phyloP scores from a whole-genome alignment of 2,113 vertebrate genomes.

The Podarcis cretensis region DNA sequence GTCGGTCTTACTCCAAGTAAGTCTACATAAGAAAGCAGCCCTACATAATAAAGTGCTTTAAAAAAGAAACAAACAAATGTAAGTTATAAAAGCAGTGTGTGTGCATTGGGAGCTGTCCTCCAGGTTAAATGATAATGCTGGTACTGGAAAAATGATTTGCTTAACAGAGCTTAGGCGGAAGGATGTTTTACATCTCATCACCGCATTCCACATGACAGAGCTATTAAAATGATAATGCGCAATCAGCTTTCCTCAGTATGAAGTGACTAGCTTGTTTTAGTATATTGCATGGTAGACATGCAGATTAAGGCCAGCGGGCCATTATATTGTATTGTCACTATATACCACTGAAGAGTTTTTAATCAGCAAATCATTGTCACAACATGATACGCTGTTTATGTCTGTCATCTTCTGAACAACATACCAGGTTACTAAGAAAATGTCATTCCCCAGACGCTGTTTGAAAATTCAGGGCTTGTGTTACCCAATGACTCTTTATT shows the following conservation, averaged over 20 bases:
- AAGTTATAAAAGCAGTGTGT: background rate
- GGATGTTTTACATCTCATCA: background rate
- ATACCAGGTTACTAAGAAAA: slow-evolving; percentile 11
- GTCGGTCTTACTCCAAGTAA: background rate
- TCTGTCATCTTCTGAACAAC: slow-evolving; percentile 45
- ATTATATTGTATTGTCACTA: background rate
- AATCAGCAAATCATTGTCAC: slow-evolving; percentile 24
- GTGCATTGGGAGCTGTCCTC: background rate
- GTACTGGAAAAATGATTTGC: background rate
- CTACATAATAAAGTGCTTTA: background rate
- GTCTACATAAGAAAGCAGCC: background rate
- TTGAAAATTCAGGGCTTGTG: slow-evolving; percentile 8
- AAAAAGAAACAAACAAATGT: background rate
- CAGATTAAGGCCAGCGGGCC: slow-evolving; percentile 30
- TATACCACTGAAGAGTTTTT: slow-evolving; percentile 26
- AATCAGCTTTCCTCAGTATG: background rate
- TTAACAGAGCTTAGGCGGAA: background rate
- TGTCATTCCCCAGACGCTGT: slow-evolving; percentile 1
- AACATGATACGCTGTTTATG: background rate
- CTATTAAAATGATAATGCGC: background rate
- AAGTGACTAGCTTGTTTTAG: background rate
- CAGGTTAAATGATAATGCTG: background rate
- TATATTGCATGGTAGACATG: rapidly evolving
- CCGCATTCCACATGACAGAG: background rate
- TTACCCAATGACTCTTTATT: slow-evolving; percentile 52